Evolutionary conservation across 2,888 invertebrate genomes (phyloP).

Genomic region (Piscicola geometra): DNA sequence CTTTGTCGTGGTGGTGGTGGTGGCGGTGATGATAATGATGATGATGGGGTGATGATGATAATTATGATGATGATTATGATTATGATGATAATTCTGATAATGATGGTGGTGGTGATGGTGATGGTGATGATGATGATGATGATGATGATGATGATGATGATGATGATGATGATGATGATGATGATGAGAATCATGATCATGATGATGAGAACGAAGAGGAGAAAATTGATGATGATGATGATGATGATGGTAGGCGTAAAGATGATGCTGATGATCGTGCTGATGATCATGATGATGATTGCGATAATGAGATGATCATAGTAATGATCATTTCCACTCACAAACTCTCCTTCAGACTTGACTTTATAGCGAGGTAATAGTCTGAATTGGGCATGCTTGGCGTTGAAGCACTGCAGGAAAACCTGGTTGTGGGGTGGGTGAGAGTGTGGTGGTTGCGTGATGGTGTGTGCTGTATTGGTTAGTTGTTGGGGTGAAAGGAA

Average conservation of each 20-base stretch:
- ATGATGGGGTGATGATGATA: slow-evolving; percentile 6
- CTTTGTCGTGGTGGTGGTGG: slow-evolving; percentile 41
- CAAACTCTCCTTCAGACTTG: slow-evolving; percentile 56
- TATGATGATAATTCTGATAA: background rate
- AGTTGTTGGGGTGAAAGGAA: too few relatives aligned
- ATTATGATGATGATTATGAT: slow-evolving; percentile 1
- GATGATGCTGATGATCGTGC: slow-evolving; percentile 7
- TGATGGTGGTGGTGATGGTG: background rate
- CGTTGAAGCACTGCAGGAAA: slow-evolving; percentile 52
- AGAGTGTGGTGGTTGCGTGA: too few relatives aligned
- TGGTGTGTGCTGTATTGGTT: too few relatives aligned
- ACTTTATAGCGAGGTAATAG: slow-evolving; percentile 56
- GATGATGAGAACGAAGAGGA: too few relatives aligned
- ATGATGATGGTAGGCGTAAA: background rate
- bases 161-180: slow-evolving; percentile 7
- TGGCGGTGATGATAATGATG: background rate
- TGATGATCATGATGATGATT: background rate
- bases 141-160: slow-evolving; percentile 1
- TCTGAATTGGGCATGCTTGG: slow-evolving; percentile 55
- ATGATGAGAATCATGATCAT: background rate
- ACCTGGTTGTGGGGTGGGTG: too few relatives aligned
- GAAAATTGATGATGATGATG: too few relatives aligned
- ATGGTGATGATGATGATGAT: slow-evolving; percentile 17
- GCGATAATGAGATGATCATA: background rate
- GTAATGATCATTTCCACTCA: slow-evolving; percentile 44